These are phyloP conservation scores for Hylaeus volcanicus DNA, from an alignment of 1,140 invertebrate species.

Conservation along the genomic window DNA sequence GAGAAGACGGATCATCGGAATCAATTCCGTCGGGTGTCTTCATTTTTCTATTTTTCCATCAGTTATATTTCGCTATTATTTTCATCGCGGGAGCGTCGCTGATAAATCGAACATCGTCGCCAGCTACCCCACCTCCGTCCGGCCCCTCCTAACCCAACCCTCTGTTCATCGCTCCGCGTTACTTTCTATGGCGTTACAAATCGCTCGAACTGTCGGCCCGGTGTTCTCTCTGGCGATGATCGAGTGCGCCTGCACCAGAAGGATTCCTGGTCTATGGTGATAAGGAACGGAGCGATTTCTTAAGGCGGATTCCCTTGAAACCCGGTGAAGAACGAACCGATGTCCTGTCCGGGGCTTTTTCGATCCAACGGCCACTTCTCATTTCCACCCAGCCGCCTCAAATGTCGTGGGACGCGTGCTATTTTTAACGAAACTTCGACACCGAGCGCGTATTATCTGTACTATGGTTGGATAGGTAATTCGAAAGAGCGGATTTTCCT, in stretches of 20 bases:
- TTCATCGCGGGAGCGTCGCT: constrained; percentile 24
- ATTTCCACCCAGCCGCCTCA: neutral
- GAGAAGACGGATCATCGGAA: constrained; percentile 2
- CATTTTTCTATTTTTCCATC: constrained; percentile 51
- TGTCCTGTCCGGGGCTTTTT: constrained; percentile 37
- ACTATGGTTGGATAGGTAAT: too few relatives aligned
- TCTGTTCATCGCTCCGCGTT: constrained; percentile 38
- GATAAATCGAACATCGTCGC: constrained; percentile 48
- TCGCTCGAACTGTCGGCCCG: constrained; percentile 54
- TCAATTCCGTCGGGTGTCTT: constrained; percentile 8
- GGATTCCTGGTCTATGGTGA: constrained; percentile 67
- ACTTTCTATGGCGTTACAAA: constrained; percentile 58
- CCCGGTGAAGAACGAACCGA: constrained; percentile 41
- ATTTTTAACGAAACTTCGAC: too few relatives aligned
- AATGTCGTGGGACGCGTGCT: too few relatives aligned
- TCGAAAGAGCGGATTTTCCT: too few relatives aligned
- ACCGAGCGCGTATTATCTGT: too few relatives aligned
- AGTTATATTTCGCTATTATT: constrained; percentile 48
- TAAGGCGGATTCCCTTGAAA: constrained; percentile 61
- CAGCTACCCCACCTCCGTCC: neutral
- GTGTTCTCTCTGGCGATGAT: constrained; percentile 65
- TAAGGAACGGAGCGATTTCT: constrained; percentile 66
- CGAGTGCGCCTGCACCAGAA: constrained; percentile 64
- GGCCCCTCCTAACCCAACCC: neutral
- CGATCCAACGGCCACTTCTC: constrained; percentile 38